phyloP scores from a whole-genome alignment of 2,113 vertebrate species.

The Hydrolagus affinis region DNA sequence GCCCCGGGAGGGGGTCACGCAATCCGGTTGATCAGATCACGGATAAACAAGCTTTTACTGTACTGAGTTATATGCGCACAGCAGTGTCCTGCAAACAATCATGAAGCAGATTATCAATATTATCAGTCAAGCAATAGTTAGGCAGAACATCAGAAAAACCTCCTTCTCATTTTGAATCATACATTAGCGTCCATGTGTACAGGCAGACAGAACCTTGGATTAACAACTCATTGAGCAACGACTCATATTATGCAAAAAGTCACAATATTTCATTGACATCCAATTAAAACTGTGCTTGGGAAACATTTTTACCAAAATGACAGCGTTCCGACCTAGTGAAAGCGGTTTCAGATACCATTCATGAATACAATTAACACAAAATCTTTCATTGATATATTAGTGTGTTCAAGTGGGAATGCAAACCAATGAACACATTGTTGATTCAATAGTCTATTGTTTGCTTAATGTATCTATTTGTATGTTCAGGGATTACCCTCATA shows the following conservation, averaged over 20 bases:
- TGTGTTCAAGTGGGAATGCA: not conserved
- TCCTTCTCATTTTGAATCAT: no score
- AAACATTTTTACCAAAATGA: not conserved
- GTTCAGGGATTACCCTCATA: not conserved
- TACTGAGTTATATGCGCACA: no score
- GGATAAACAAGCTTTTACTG: no score
- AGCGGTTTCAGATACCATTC: not conserved
- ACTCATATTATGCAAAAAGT: not conserved
- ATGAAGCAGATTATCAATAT: no score
- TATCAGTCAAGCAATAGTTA: no score
- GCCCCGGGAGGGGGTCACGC: no score
- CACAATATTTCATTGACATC: not conserved
- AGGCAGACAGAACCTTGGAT: no score
- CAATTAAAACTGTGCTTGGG: slow-evolving; percentile 2
- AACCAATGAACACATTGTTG: slow-evolving; percentile 17
- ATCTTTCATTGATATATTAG: slow-evolving; percentile 9
- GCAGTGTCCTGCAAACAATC: no score
- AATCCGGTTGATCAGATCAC: no score
- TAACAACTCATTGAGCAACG: no score
- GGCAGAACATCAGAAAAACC: no score
- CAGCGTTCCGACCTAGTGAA: not conserved
- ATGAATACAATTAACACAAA: not conserved
- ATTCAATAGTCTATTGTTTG: not conserved
- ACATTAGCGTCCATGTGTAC: no score
- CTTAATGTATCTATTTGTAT: slow-evolving; percentile 6